phyloP scores from a whole-genome alignment of 2,888 invertebrate species.

The Villa cingulata region DNA sequence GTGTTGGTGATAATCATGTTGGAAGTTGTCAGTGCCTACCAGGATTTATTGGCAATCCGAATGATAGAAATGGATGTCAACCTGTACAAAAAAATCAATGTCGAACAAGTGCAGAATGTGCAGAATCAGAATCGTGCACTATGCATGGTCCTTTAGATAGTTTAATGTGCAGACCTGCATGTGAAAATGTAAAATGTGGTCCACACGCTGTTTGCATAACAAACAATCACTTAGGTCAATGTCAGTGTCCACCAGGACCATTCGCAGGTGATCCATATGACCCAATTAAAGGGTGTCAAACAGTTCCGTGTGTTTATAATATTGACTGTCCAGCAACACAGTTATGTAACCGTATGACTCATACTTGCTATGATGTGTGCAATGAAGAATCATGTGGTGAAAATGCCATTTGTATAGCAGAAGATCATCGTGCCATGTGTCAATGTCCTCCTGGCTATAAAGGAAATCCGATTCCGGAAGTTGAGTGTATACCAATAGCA shows the following conservation, averaged over 20 bases:
- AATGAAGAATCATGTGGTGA: slow-evolving; percentile 69
- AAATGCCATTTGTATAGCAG: slow-evolving; percentile 77
- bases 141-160: slow-evolving; percentile 41
- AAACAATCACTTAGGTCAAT: slow-evolving; percentile 79
- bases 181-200: slow-evolving; percentile 64
- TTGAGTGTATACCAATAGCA: slow-evolving; percentile 59
- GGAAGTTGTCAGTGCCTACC: slow-evolving; percentile 71
- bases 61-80: slow-evolving; percentile 76
- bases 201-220: slow-evolving; percentile 77
- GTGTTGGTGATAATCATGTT: slow-evolving; percentile 56
- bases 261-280: slow-evolving; percentile 79
- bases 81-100: slow-evolving; percentile 61
- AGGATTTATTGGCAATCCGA: slow-evolving; percentile 80
- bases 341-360: slow-evolving; percentile 67
- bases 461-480: slow-evolving; percentile 71
- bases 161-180: slow-evolving; percentile 61
- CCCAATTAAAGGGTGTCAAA: slow-evolving; percentile 54
- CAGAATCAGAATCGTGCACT: slow-evolving; percentile 68
- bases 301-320: slow-evolving; percentile 76
- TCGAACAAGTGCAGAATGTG: slow-evolving; percentile 63
- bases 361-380: slow-evolving; percentile 70
- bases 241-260: slow-evolving; percentile 78
- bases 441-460: slow-evolving; percentile 75
- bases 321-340: slow-evolving; percentile 67
- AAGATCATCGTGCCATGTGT: slow-evolving; percentile 68